Evolutionary conservation across 1,140 invertebrate species (phyloP).

Genomic region (Eumeta japonica): DNA sequence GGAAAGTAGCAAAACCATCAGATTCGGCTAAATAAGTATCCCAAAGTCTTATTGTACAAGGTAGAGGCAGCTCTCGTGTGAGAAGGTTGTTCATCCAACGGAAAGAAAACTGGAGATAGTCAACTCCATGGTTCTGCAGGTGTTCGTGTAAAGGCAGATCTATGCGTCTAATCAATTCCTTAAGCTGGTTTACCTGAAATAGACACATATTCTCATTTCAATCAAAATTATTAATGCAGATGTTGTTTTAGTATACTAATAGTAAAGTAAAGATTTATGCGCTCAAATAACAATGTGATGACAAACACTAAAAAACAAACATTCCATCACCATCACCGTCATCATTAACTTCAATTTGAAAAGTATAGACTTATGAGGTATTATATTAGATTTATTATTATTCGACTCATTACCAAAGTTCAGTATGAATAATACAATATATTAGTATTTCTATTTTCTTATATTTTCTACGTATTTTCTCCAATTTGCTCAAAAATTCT

Average conservation of each 20-base stretch:
- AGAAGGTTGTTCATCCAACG: conserved; percentile 99
- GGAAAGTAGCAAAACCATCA: conserved; percentile 95
- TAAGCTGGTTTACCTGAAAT: conserved; percentile 71
- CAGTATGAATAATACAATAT: no score
- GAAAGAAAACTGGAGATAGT: conserved; percentile 99
- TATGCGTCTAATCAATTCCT: conserved; percentile 94
- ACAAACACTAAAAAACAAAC: neutral
- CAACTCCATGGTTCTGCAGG: conserved; percentile 88
- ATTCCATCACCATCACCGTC: neutral
- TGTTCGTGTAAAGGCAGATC: conserved; percentile 91
- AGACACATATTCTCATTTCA: no score
- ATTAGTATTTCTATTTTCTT: no score
- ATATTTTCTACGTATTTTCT: no score
- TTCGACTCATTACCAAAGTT: no score
- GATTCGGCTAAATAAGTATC: conserved; percentile 98
- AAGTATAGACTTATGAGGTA: no score
- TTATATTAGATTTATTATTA: no score
- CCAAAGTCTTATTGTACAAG: conserved; percentile 98
- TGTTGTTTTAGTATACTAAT: conserved; percentile 93
- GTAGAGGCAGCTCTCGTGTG: conserved; percentile 93
- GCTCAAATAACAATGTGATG: no score
- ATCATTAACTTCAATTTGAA: no score
- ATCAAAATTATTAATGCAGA: conserved; percentile 26
- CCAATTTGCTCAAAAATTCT: no score
- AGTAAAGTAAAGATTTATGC: no score